Evolutionary conservation across 2,113 vertebrate genomes (phyloP), one percentile per base, ranked within the genome.

Genomic region (Pygoscelis adeliae): DNA sequence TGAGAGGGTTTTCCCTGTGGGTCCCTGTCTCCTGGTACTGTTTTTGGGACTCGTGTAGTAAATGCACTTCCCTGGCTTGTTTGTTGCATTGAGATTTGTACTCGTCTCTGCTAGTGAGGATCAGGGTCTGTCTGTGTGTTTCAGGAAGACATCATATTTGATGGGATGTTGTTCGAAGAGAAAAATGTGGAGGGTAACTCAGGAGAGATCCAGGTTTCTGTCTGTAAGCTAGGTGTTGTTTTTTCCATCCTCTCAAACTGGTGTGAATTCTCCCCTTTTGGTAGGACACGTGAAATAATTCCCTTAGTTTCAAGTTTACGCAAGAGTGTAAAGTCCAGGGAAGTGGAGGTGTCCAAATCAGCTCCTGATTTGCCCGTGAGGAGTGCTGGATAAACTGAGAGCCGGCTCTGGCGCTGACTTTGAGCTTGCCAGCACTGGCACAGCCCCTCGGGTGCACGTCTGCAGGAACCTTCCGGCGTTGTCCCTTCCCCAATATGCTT

Each of bases 371-470:
- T 82, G 27, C 66, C 53, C 1, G 1, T 3, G 65, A 10, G 21
- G 66, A 30, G 7, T 82, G 63, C 52, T 3, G 42, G 49, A 36
- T 65, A 29, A 52, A 13, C 34, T 2, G 27, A 12, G 69, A 62
- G 30, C 42, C 3, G 0, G 32, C 69, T 65, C 32, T 46, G 42
- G 10, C 3, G 4, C 42, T 44, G 59, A 2, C 38, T 87, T 30
- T 6, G 55, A 38, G 15, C 42, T 59, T 13, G 18, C 49, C 52
- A 36, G 17, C 26, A 0, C 80, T n/a, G 26, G 12, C 81, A n/a
- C 49, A 38, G 59, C 42, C 66, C 38, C 21, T 29, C 0, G 5
- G n/a, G 30, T 9, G 4, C 1, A 0, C 0, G 1, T 36, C 76
- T 62, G 30, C n/a, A 52, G 82, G 66, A 40, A 5, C 66, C 27